Evolutionary conservation across 2,888 invertebrate species (phyloP).

Genomic region (Keiferia lycopersicella): DNA sequence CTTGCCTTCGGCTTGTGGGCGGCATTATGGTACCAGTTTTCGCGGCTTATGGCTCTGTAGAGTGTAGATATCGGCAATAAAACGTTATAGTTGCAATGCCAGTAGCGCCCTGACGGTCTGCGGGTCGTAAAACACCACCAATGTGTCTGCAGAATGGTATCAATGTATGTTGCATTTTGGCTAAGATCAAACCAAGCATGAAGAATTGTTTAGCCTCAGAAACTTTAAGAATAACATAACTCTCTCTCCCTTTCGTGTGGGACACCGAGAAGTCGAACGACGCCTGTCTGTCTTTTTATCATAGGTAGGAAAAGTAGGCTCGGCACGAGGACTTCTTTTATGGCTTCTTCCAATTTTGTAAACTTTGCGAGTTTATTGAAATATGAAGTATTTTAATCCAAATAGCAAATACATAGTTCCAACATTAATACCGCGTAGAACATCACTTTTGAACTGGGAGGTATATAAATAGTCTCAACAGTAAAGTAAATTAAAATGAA

Average conservation of each 20-base stretch:
- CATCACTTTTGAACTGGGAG: slow-evolving; percentile 4
- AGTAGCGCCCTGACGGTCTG: slow-evolving; percentile 60
- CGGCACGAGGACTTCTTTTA: too few relatives aligned
- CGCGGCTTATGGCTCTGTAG: slow-evolving; percentile 59
- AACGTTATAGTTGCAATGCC: slow-evolving; percentile 65
- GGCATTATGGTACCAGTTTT: slow-evolving; percentile 55
- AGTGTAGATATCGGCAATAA: slow-evolving; percentile 67
- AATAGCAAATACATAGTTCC: not conserved
- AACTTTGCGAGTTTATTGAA: too few relatives aligned
- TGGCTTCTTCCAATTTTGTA: too few relatives aligned
- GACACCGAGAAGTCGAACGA: too few relatives aligned
- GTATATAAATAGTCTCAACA: slow-evolving; percentile 2
- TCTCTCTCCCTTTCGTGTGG: too few relatives aligned
- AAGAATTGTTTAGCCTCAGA: too few relatives aligned
- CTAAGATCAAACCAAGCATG: not conserved
- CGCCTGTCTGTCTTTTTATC: too few relatives aligned
- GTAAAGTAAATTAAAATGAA: slow-evolving; percentile 44
- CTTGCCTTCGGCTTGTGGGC: slow-evolving; percentile 60
- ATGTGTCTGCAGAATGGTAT: slow-evolving; percentile 58
- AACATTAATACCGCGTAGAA: not conserved
- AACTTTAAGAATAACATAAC: too few relatives aligned
- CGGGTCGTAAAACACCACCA: slow-evolving; percentile 60
- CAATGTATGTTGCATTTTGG: slow-evolving; percentile 44
- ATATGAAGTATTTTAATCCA: too few relatives aligned
- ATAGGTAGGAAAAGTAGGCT: too few relatives aligned